A percentile compares a stretch with the other conserved stretches of the same genome.
Conservation (phyloP, 2,888 invertebrate genomes). For the Temnothorax ravouxi region DNA sequence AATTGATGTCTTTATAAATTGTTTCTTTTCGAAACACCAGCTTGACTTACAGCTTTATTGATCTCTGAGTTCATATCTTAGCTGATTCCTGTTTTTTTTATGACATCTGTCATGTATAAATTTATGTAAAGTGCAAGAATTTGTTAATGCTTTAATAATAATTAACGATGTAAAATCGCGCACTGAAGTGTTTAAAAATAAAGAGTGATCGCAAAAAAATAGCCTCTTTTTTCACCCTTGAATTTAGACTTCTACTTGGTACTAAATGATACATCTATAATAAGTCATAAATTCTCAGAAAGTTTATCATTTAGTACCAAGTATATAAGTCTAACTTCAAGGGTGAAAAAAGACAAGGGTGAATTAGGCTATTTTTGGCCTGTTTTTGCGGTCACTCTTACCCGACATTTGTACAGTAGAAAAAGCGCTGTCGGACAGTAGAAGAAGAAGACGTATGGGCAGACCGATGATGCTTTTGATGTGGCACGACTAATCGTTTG, state of each 20-base stretch:
- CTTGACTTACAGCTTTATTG: not conserved
- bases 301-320: too few species aligned
- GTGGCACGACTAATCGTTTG: not conserved
- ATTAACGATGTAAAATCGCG: not conserved
- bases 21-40: not conserved
- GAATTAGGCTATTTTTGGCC: too few species aligned
- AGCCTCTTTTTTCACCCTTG: too few species aligned
- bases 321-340: too few species aligned
- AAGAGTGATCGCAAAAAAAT: too few species aligned
- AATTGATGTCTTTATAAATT: not conserved
- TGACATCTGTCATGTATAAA: not conserved
- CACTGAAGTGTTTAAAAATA: not conserved
- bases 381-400: too few species aligned
- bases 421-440: not conserved
- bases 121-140: not conserved
- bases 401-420: not conserved
- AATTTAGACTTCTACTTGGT: too few species aligned
- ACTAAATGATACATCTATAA: too few species aligned
- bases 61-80: not conserved
- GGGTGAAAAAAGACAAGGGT: too few species aligned
- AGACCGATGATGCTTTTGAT: not conserved
- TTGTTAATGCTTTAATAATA: not conserved
- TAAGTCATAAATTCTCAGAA: too few species aligned
- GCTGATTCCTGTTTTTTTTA: not conserved
- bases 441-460: constrained; percentile 5